Evolutionary conservation across 2,113 vertebrate species (phyloP).

Genomic region (Varanus komodoensis): DNA sequence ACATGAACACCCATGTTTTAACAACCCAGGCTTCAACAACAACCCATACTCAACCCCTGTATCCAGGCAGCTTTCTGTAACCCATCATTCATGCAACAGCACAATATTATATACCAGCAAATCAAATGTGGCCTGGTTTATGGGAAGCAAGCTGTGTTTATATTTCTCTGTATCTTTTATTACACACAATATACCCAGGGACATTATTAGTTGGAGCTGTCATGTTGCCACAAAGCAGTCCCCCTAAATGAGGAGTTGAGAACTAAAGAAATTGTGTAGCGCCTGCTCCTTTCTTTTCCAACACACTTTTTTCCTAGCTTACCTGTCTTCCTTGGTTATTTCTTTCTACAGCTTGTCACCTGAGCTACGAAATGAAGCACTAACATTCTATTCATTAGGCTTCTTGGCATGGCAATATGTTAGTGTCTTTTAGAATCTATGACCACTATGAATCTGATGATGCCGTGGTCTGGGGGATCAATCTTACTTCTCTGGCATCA

Average conservation of each 20-base stretch:
- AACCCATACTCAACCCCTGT: too few species aligned
- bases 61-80: slow-evolving; percentile 14
- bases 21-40: too few species aligned
- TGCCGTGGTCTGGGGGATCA: slow-evolving; percentile 31
- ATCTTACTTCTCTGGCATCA: slow-evolving; percentile 48
- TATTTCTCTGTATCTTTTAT: slow-evolving; percentile 19
- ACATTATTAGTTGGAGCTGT: slow-evolving; percentile 27
- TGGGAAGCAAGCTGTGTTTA: background rate
- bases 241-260: slow-evolving; percentile 11
- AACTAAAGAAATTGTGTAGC: slow-evolving; percentile 28
- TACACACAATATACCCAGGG: background rate
- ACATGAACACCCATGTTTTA: too few species aligned
- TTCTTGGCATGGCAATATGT: slow-evolving; percentile 20
- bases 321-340: slow-evolving; percentile 14
- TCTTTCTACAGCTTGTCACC: slow-evolving; percentile 13
- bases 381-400: background rate
- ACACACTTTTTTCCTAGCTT: slow-evolving; percentile 22
- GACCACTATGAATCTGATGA: slow-evolving; percentile 40
- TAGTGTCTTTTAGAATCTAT: slow-evolving; percentile 44
- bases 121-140: background rate
- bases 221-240: background rate
- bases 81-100: slow-evolving; percentile 15
- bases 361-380: slow-evolving; percentile 11
- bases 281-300: slow-evolving; percentile 37
- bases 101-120: background rate